Evolutionary conservation across 2,888 invertebrate species (phyloP).

Genomic region (Drosophila mettleri): DNA sequence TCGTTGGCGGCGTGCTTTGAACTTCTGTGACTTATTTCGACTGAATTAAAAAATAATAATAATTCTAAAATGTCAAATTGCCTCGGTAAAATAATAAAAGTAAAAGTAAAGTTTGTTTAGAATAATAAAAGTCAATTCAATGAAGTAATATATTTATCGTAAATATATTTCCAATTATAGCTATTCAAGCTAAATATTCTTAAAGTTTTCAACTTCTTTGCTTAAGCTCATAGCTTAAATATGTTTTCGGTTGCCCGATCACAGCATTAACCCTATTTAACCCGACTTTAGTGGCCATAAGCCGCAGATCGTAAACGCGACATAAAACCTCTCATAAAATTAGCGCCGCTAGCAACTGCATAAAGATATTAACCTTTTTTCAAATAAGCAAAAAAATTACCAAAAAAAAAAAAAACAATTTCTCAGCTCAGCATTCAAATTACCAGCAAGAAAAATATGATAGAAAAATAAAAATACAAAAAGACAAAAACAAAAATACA

Average conservation of each 20-base stretch:
- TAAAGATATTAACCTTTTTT: slow-evolving; percentile 70
- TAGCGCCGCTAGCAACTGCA: slow-evolving; percentile 39
- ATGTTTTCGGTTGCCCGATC: slow-evolving; percentile 18
- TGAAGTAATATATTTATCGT: background rate
- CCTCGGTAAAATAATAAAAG: background rate
- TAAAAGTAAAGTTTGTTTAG: too few species aligned
- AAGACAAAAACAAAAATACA: background rate
- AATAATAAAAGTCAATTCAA: background rate
- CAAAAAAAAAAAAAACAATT: slow-evolving; percentile 9
- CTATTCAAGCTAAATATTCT: background rate
- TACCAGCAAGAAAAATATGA: slow-evolving; percentile 18
- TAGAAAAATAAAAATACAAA: background rate
- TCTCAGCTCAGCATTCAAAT: slow-evolving; percentile 24
- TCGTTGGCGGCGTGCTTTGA: slow-evolving; percentile 31
- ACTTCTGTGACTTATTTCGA: too few species aligned
- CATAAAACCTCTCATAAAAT: slow-evolving; percentile 49
- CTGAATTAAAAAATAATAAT: background rate
- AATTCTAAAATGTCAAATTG: background rate
- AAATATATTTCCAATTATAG: background rate
- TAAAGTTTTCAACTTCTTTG: background rate
- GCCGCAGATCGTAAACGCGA: slow-evolving; percentile 36
- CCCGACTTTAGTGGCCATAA: slow-evolving; percentile 51
- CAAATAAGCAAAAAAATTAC: slow-evolving; percentile 31
- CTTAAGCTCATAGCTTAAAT: background rate
- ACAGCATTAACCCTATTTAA: slow-evolving; percentile 70